Evolutionary conservation across 1,140 invertebrate species (phyloP).

Genomic region (Brachionus sp.): DNA sequence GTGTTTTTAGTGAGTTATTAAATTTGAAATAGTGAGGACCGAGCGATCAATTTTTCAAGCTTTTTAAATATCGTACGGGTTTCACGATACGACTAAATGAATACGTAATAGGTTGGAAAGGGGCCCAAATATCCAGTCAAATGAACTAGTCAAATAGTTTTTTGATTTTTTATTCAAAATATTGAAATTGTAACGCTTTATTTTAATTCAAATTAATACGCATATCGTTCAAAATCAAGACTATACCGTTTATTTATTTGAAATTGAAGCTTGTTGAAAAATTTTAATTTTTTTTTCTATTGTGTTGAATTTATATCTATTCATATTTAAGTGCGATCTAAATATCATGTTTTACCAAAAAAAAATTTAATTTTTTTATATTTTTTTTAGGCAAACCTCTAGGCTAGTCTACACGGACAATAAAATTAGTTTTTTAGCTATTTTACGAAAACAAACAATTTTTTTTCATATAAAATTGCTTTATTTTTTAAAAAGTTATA

Average conservation of each 20-base stretch:
- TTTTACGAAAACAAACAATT: not conserved
- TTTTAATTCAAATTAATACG: not conserved
- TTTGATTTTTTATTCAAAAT: not conserved
- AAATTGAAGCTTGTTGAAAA: slow-evolving; percentile 4
- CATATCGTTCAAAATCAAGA: not conserved
- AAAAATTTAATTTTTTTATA: not conserved
- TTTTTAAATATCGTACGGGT: slow-evolving; percentile 2
- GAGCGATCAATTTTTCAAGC: not conserved
- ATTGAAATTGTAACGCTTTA: not conserved
- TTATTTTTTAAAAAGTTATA: not conserved
- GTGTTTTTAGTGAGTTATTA: not conserved
- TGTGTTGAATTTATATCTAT: not conserved
- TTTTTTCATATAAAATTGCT: not conserved
- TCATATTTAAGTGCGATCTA: not conserved
- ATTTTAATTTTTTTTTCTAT: not conserved
- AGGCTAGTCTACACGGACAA: not conserved
- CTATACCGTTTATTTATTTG: not conserved
- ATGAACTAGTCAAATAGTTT: not conserved
- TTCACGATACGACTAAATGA: not conserved
- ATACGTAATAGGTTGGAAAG: not conserved
- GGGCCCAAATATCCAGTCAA: not conserved
- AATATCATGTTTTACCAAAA: not conserved
- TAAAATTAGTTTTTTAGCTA: not conserved
- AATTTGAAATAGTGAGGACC: not conserved
- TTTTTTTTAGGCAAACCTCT: not conserved